Evolutionary conservation across 2,888 invertebrate species (phyloP), one percentile per base, ranked within the genome.

Genomic region (Caenorhabditis angaria): DNA sequence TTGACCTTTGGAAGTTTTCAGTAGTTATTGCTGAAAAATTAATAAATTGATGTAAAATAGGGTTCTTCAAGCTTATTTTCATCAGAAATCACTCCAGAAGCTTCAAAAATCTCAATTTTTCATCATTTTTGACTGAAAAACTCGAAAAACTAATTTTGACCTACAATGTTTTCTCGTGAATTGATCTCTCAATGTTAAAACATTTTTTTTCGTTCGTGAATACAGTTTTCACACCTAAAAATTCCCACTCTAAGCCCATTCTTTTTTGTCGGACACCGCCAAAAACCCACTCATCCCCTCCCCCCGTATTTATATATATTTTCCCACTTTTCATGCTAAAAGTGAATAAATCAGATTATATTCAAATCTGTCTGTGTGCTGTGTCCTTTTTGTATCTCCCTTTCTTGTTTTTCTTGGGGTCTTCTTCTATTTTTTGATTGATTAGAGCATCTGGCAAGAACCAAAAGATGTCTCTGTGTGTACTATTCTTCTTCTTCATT

Each of bases 321-420:
- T 2, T 14, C 41, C 18, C 10, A 41, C 18, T 3, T 41, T 12
- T 41, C 41, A 41, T 41, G 41, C 14, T 41, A 41, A 41, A 41
- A 41, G 41, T 41, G 41, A 41, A 41, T 41, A 41, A 41, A 41
- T 41, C 41, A 41, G 41, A 41, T 41, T 41, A 41, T 41, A 41
- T 41, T 41, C 41, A 41, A 41, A 41, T 41, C 41, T 41, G 6
- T 41, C 5, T 41, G 32, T 32, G 32, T 32, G 32, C n/a, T 32
- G 32, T 32, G 32, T 32, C 18, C 18, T 14, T 41, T 41, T 41
- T 41, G 14, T 41, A 12, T 41, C 32, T 5, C 10, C 32, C 18
- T 18, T 41, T 41, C 41, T 41, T 61, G 50, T 60, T 29, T 1
- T 35, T 48, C 25, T 48, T n/a, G n/a, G n/a, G n/a, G n/a, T 60